phyloP scores from a whole-genome alignment of 2,888 invertebrate genomes.

The Ommatoiulus sabulosus region DNA sequence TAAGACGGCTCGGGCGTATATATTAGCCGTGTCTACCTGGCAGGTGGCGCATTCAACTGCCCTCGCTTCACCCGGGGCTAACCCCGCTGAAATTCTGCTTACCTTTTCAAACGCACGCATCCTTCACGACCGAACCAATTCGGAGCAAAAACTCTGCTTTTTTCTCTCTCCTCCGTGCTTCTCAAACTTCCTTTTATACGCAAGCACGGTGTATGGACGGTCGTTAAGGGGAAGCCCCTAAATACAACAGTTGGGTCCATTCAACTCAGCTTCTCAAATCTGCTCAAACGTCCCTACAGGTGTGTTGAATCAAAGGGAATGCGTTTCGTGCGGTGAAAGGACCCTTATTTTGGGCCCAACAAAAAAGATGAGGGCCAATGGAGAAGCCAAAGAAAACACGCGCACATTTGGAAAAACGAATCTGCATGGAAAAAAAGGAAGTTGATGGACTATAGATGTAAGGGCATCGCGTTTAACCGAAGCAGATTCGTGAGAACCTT shows the following conservation, averaged over 20 bases:
- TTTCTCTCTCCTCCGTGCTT: background rate
- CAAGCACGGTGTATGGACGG: background rate
- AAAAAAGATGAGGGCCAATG: background rate
- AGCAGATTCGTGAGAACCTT: slow-evolving; percentile 12
- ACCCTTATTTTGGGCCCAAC: background rate
- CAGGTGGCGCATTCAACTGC: slow-evolving; percentile 6
- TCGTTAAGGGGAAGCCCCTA: background rate
- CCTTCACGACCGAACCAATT: background rate
- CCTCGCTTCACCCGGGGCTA: slow-evolving; percentile 12
- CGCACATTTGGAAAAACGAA: background rate
- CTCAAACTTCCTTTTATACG: background rate
- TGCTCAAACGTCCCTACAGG: slow-evolving; percentile 3
- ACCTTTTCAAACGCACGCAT: background rate
- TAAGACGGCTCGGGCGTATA: background rate
- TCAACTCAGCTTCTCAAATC: slow-evolving; percentile 19
- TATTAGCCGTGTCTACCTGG: background rate
- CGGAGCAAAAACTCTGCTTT: background rate
- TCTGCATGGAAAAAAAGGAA: background rate
- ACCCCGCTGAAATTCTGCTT: slow-evolving; percentile 2
- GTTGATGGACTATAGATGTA: background rate
- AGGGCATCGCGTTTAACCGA: background rate
- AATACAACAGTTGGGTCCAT: slow-evolving; percentile 2
- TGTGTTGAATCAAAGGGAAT: background rate
- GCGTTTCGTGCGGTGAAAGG: background rate
- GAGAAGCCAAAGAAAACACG: background rate